Evolutionary conservation across 2,888 invertebrate genomes (phyloP).

Genomic region (Lutraria lutraria): DNA sequence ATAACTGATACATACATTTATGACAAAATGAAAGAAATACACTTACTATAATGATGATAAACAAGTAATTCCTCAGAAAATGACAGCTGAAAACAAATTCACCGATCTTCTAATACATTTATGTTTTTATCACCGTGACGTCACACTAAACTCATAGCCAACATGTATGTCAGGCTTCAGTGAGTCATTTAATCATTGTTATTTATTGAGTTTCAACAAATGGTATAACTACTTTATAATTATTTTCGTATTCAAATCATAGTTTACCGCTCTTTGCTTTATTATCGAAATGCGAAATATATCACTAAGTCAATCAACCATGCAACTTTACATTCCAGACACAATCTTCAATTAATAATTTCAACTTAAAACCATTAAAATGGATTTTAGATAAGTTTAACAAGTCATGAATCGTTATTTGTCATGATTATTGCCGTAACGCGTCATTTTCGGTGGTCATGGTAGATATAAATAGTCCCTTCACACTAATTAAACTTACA

Average conservation of each 20-base stretch:
- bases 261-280: neutral
- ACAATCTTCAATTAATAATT: neutral
- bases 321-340: neutral
- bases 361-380: neutral
- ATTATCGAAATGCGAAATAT: neutral
- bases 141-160: neutral
- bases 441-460: neutral
- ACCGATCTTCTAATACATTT: neutral
- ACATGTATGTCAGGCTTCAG: neutral
- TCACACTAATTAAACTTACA: neutral
- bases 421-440: neutral
- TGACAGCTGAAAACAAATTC: neutral
- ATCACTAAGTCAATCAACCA: neutral
- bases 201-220: neutral
- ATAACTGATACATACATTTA: neutral
- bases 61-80: neutral
- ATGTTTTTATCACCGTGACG: neutral
- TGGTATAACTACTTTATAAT: neutral
- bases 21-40: neutral
- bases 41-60: neutral
- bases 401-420: neutral
- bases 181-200: neutral
- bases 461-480: neutral
- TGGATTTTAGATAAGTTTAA: neutral
- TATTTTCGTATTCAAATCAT: neutral